Conservation (phyloP, 2,113 vertebrate genomes). For the Tautogolabrus adspersus region DNA sequence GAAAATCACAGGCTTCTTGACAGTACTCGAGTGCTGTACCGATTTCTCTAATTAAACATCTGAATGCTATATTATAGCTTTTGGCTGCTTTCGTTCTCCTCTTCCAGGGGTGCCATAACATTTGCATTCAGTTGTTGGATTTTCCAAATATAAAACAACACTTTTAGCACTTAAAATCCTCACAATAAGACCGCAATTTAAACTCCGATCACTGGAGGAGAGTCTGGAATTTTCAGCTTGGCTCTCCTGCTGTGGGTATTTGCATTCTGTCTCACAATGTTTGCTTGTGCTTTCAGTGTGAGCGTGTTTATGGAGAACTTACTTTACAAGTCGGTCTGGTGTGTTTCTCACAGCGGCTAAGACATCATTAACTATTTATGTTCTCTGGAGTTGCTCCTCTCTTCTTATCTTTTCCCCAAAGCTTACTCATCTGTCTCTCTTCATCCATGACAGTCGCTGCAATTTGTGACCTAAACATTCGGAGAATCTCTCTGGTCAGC, state of each 20-base stretch:
- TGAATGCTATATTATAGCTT: slow-evolving; percentile 4
- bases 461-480: slow-evolving; percentile 40
- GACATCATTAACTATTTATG: slow-evolving; percentile 68
- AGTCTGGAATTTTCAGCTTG: background rate
- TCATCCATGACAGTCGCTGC: slow-evolving; percentile 13
- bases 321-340: slow-evolving; percentile 56
- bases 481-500: slow-evolving; percentile 24
- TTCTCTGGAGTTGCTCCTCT: slow-evolving; percentile 39
- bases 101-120: background rate
- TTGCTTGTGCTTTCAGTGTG: slow-evolving; percentile 39
- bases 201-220: background rate
- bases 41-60: slow-evolving; percentile 37
- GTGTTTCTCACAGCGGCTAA: slow-evolving; percentile 43
- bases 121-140: slow-evolving; percentile 13
- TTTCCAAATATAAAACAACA: slow-evolving; percentile 37
- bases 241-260: slow-evolving; percentile 26
- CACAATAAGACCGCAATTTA: slow-evolving; percentile 10
- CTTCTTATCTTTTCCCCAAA: slow-evolving; percentile 21
- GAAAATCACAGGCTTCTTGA: slow-evolving; percentile 56
- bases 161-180: slow-evolving; percentile 36
- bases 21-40: slow-evolving; percentile 44
- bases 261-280: slow-evolving; percentile 44
- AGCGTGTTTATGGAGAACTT: slow-evolving; percentile 53
- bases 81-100: slow-evolving; percentile 26
- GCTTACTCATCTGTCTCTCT: background rate